Percentiles rank a stretch among this genome's conserved stretches.
Evolutionary conservation across 2,113 vertebrate species (phyloP).

Genomic region (Odobenus rosmarus): DNA sequence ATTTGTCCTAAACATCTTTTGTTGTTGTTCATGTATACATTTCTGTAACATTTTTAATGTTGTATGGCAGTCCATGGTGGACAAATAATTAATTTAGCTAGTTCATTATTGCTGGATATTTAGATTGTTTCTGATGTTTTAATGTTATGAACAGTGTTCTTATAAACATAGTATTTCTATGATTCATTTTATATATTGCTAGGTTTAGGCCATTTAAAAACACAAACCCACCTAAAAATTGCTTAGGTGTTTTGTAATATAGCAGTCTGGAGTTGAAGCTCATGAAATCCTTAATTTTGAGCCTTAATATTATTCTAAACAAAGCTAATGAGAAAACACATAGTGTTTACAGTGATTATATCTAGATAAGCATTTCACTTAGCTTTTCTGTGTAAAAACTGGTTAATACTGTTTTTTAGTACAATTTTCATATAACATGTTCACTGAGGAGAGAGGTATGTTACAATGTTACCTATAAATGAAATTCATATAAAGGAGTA

Average conservation of each 20-base stretch:
- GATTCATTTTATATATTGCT: neutral
- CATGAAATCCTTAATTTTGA: neutral
- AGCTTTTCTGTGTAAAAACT: constrained; percentile 28
- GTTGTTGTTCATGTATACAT: neutral
- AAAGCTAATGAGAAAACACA: constrained; percentile 25
- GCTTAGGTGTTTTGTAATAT: neutral
- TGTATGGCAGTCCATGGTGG: neutral
- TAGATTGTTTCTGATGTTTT: neutral
- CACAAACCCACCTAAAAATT: neutral
- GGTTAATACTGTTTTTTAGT: neutral
- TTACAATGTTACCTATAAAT: neutral
- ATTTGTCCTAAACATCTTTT: neutral
- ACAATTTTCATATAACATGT: constrained; percentile 1
- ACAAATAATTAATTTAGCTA: neutral
- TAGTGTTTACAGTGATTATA: constrained; percentile 1
- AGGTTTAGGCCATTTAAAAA: constrained; percentile 7
- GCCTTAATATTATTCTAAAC: neutral
- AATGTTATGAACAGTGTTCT: neutral
- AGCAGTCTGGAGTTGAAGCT: constrained; percentile 10
- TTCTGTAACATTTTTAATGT: constrained; percentile 3
- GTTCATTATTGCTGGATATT: neutral
- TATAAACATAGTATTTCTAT: neutral
- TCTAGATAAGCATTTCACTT: neutral
- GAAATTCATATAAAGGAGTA: neutral
- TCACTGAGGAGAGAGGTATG: neutral